A percentile compares a stretch with the other conserved stretches of the same genome.
phyloP scores from a whole-genome alignment of 1,140 invertebrate species.

The Cotesia chilonis region DNA sequence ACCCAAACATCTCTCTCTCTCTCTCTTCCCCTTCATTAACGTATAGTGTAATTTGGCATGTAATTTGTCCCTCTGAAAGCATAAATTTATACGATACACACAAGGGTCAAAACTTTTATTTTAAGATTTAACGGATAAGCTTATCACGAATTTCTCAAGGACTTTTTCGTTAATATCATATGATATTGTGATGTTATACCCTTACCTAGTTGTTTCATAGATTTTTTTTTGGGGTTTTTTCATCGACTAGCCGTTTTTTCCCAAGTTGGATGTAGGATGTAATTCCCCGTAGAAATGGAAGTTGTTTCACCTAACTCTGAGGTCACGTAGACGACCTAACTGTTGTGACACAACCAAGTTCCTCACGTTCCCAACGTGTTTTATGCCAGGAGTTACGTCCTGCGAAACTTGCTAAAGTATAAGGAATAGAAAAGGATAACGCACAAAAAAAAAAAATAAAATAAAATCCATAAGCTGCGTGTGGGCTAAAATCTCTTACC shows the following conservation, averaged over 20 bases:
- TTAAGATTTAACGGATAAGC: slow-evolving; percentile 6
- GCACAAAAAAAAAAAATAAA: neutral
- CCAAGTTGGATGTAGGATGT: slow-evolving; percentile 50
- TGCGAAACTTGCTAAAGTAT: slow-evolving; percentile 44
- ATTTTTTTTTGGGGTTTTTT: slow-evolving; percentile 38
- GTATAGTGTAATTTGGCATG: too few species aligned
- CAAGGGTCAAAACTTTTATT: neutral
- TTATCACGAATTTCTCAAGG: slow-evolving; percentile 10
- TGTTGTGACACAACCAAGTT: slow-evolving; percentile 47
- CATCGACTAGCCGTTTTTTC: slow-evolving; percentile 30
- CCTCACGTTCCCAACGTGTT: slow-evolving; percentile 40
- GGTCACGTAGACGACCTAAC: slow-evolving; percentile 57
- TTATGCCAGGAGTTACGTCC: slow-evolving; percentile 51
- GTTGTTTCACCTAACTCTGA: slow-evolving; percentile 51
- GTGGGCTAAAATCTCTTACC: neutral
- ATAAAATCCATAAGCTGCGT: slow-evolving; percentile 50
- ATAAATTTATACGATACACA: too few species aligned
- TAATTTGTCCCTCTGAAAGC: too few species aligned
- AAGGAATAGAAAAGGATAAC: slow-evolving; percentile 31
- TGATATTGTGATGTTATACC: slow-evolving; percentile 4
- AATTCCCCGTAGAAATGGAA: slow-evolving; percentile 55
- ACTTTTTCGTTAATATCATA: slow-evolving; percentile 15
- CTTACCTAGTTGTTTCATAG: slow-evolving; percentile 31
- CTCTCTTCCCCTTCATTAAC: too few species aligned
- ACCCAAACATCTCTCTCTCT: too few species aligned